Conservation (phyloP, 2,797 vertebrate species). For the Lates japonicus region DNA sequence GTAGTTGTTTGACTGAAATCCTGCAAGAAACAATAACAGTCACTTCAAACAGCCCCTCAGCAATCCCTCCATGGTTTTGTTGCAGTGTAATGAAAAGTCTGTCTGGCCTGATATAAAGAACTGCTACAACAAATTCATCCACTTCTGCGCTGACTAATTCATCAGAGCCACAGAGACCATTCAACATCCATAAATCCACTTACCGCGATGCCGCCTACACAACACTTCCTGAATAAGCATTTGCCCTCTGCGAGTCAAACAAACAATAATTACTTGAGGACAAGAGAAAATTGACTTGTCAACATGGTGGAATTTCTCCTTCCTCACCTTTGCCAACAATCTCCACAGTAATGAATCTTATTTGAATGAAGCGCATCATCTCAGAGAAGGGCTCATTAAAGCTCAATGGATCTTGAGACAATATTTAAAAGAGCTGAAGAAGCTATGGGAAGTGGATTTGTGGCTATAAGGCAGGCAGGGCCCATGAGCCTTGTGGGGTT, state of each 20-base stretch:
- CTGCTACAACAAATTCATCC: conserved; percentile 8
- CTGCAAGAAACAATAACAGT: neutral
- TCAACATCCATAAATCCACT: conserved; percentile 19
- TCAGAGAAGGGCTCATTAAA: conserved; percentile 51
- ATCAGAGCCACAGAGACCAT: conserved; percentile 21
- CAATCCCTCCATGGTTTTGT: neutral
- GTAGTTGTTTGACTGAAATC: neutral
- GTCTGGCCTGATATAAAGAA: conserved; percentile 8
- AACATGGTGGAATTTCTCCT: conserved; percentile 51
- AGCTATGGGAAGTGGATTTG: neutral
- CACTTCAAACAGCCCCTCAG: neutral
- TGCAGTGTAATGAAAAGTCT: conserved; percentile 15
- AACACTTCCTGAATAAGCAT: neutral
- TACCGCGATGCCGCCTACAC: neutral
- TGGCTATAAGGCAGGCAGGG: neutral
- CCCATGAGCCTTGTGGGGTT: neutral
- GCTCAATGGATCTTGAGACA: conserved; percentile 38
- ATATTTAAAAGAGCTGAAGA: conserved; percentile 17
- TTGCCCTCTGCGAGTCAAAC: conserved; percentile 37
- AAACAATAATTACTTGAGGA: conserved; percentile 42
- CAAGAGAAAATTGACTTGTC: conserved; percentile 53
- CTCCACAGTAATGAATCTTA: conserved; percentile 62
- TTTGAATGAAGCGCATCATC: conserved; percentile 59
- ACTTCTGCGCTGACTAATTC: conserved; percentile 19
- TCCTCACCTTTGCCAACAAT: conserved; percentile 45